Evolutionary conservation across 2,888 invertebrate species (phyloP).

Genomic region (Torymus auratus): DNA sequence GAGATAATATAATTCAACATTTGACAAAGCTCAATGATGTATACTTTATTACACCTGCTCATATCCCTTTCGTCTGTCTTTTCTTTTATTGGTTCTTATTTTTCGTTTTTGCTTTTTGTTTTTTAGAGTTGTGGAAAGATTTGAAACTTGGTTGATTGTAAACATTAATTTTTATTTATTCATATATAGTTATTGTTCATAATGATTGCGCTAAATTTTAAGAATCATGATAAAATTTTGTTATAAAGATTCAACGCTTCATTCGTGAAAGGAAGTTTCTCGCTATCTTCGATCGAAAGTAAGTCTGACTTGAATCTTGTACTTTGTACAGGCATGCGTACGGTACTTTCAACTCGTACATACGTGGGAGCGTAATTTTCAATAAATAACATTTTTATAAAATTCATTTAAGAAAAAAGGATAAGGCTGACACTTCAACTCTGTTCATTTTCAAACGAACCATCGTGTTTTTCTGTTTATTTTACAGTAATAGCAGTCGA

Average conservation of each 20-base stretch:
- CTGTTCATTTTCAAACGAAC: conserved; percentile 24
- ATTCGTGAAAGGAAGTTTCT: conserved; percentile 4
- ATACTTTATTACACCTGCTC: conserved; percentile 24
- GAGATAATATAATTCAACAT: conserved; percentile 56
- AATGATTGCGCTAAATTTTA: conserved; percentile 26
- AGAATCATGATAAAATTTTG: conserved; percentile 31
- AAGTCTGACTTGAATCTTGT: conserved; percentile 11
- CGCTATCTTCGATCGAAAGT: conserved; percentile 7
- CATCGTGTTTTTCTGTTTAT: conserved; percentile 1
- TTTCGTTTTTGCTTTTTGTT: too few species aligned
- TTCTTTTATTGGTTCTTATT: neutral
- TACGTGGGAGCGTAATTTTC: conserved; percentile 2
- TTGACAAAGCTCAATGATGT: conserved; percentile 50
- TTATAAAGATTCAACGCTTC: conserved; percentile 36
- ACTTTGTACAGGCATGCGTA: conserved; percentile 25
- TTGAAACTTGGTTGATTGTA: neutral
- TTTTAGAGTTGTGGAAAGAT: neutral
- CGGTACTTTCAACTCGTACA: neutral
- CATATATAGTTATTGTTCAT: conserved; percentile 16
- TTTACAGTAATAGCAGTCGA: conserved; percentile 36
- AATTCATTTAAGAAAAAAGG: conserved; percentile 35
- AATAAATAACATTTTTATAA: conserved; percentile 49
- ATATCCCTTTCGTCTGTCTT: neutral
- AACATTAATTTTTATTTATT: conserved; percentile 44
- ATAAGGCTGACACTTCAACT: neutral